These are phyloP conservation scores for Corapipo altera DNA, from an alignment of 2,113 vertebrate genomes.

Conservation along the genomic window DNA sequence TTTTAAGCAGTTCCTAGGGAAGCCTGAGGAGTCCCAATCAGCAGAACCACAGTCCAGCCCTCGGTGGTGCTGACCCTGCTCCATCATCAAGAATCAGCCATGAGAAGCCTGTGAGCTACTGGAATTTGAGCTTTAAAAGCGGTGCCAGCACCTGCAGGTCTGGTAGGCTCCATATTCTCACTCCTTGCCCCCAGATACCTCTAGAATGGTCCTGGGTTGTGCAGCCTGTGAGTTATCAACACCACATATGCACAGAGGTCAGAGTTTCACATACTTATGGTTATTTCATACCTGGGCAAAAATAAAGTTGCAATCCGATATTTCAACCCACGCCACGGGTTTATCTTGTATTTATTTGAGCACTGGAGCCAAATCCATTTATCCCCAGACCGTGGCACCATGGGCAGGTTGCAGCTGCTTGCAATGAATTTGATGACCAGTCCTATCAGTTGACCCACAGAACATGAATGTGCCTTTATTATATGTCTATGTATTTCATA, in stretches of 20 bases:
- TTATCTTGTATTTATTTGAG: neutral
- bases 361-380: neutral
- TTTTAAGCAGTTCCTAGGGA: neutral
- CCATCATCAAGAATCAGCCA: rapidly evolving
- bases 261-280: neutral
- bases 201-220: neutral
- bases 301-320: neutral
- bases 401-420: neutral
- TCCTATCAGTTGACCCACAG: neutral
- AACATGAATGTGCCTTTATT: neutral
- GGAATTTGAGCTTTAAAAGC: neutral
- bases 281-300: neutral
- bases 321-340: neutral
- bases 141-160: neutral
- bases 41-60: rapidly evolving
- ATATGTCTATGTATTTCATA: neutral
- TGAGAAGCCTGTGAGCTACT: neutral
- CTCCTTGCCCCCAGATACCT: neutral
- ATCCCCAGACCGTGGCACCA: neutral
- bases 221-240: neutral
- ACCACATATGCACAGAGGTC: neutral
- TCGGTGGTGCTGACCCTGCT: rapidly evolving
- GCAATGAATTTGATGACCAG: neutral
- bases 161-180: neutral
- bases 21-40: rapidly evolving